These are phyloP conservation scores for Periphyllus acericola DNA, from an alignment of 2,888 invertebrate genomes.

Conservation along the genomic window DNA sequence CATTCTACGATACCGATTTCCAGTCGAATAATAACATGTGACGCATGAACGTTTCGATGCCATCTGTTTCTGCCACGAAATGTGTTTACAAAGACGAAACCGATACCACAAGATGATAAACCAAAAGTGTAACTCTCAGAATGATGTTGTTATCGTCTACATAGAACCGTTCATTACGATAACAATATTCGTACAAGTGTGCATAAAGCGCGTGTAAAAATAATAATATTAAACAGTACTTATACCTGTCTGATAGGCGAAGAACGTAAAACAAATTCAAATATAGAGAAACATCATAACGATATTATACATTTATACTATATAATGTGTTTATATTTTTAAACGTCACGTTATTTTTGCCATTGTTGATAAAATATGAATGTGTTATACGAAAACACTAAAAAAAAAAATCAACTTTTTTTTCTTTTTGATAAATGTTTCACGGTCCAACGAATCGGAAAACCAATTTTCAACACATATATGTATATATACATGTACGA, in stretches of 20 bases:
- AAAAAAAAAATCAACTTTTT: not conserved
- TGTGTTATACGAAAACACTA: not conserved
- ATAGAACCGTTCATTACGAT: too few relatives aligned
- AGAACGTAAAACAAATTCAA: not conserved
- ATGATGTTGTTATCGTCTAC: too few relatives aligned
- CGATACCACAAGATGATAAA: not conserved
- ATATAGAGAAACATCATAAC: not conserved
- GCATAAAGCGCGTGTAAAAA: not conserved
- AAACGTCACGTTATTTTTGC: not conserved
- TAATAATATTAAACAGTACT: not conserved
- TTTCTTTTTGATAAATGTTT: constrained; percentile 41
- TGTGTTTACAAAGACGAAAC: not conserved
- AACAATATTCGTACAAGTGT: too few relatives aligned
- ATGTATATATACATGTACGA: not conserved
- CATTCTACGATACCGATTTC: not conserved
- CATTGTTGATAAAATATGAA: constrained; percentile 6
- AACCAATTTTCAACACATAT: constrained; percentile 40
- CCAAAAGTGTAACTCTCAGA: too few relatives aligned
- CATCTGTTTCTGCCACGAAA: not conserved
- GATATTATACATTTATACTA: too few relatives aligned
- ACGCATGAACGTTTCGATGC: not conserved
- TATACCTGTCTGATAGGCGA: not conserved
- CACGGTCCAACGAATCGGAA: constrained; percentile 40
- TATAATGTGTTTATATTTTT: not conserved
- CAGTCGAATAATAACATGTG: not conserved